Base-by-base conservation (phyloP, 1,140 invertebrate genomes). In the Ips typographus region DNA sequence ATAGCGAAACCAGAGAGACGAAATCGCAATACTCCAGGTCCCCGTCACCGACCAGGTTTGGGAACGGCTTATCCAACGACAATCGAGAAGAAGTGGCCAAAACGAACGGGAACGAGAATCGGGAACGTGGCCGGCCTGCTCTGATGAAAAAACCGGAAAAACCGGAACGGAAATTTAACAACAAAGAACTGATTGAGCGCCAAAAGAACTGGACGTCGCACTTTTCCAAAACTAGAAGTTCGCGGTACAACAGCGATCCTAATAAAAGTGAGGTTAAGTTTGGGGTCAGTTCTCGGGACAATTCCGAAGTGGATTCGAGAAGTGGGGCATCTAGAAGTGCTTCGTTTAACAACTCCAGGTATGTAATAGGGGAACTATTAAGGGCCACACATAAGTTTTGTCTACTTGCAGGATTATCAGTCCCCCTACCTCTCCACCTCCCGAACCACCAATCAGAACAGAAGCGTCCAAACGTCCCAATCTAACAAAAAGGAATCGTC, bases 151-250 rank as follows among this genome's bases (percentile, higher is more conserved):
- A 85, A 69, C 90, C 90, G 0, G 90, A 92, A 71, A 93, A 93
- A 80, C 90, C 91, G 1, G 91, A 93, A 77, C 83, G 91, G 41
- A 89, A 91, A 73, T 88, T 94, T 68, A 94, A 93, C 74, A 90
- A 88, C 4, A 89, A 92, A 62, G 92, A 94, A 79, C 81, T 95
- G 7, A 94, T 95, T 49, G 92, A 95, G 79, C 94, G 94, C 74
- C 92, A 94, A 74, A 89, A 90, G 76, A 95, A 95, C 80, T 95
- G 93, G 93, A 94, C 92, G 2, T 91, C 91, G 53, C 93, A 95
- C 80, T 95, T 95, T 77, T 90, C 89, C 38, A 93, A 92, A 81
- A 86, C 88, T 8, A 84, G 89, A 71, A 83, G 86, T 2, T 83
- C 83, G 64, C 83, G 86, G 42, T 87, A 84, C 65, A 85, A 85